phyloP scores from a whole-genome alignment of 2,113 vertebrate genomes.

The Geothlypis trichas region DNA sequence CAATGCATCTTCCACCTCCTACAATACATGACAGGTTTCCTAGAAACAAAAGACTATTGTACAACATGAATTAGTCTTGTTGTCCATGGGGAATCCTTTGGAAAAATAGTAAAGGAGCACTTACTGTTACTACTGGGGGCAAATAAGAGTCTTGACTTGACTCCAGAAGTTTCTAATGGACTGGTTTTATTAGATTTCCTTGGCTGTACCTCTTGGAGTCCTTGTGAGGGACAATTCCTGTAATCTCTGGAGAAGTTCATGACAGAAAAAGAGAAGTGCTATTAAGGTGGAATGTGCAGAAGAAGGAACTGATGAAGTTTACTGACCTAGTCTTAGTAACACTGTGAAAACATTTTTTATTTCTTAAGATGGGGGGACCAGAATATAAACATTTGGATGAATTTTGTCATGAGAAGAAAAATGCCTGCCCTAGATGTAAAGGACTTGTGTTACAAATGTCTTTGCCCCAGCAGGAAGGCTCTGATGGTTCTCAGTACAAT shows the following conservation, averaged over 20 bases:
- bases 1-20: not conserved
- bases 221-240: not conserved
- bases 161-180: not conserved
- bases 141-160: not conserved
- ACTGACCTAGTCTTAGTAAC: not conserved
- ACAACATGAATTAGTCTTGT: not conserved
- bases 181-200: not conserved
- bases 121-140: not conserved
- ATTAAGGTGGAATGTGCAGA: not conserved
- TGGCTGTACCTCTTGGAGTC: not conserved
- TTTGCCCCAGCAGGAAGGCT: not conserved
- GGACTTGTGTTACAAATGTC: not conserved
- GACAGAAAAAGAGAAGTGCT: not conserved
- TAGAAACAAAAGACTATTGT: not conserved
- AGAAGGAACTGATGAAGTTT: not conserved
- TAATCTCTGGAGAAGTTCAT: not conserved
- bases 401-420: not conserved
- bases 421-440: not conserved
- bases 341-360: not conserved
- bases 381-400: not conserved
- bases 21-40: not conserved
- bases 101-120: not conserved
- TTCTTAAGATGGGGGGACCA: not conserved
- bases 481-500: not conserved
- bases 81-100: not conserved